These are phyloP conservation scores for Rhodeus uyekii DNA, from an alignment of 2,797 vertebrate species.

Conservation along the genomic window DNA sequence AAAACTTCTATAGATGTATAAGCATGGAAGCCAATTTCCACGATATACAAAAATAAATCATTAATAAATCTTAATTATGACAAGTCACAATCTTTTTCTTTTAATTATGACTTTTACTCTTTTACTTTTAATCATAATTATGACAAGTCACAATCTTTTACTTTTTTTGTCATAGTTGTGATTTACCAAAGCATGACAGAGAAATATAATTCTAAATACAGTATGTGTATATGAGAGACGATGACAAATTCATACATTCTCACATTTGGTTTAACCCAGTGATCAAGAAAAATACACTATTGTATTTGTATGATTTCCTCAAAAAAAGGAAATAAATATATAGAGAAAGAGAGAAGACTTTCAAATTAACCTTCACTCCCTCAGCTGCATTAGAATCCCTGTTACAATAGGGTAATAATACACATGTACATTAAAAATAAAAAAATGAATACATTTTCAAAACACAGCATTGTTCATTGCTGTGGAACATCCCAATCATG, in stretches of 20 bases:
- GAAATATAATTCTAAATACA: neutral
- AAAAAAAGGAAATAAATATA: neutral
- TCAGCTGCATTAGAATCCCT: neutral
- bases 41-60: too few relatives aligned
- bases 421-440: neutral
- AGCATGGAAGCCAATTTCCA: neutral
- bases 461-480: neutral
- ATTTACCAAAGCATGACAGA: neutral
- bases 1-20: neutral
- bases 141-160: neutral
- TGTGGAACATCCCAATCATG: neutral
- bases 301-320: neutral
- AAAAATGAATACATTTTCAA: neutral
- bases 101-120: neutral
- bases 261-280: neutral
- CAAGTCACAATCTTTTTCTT: too few relatives aligned
- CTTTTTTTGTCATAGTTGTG: too few relatives aligned
- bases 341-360: neutral
- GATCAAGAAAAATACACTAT: neutral
- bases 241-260: too few relatives aligned
- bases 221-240: neutral
- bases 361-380: neutral
- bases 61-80: neutral
- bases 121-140: neutral
- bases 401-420: neutral